Evolutionary conservation across 2,797 vertebrate genomes (phyloP), one percentile per base, ranked within the genome.

Genomic region (Chloroceryle amazona): DNA sequence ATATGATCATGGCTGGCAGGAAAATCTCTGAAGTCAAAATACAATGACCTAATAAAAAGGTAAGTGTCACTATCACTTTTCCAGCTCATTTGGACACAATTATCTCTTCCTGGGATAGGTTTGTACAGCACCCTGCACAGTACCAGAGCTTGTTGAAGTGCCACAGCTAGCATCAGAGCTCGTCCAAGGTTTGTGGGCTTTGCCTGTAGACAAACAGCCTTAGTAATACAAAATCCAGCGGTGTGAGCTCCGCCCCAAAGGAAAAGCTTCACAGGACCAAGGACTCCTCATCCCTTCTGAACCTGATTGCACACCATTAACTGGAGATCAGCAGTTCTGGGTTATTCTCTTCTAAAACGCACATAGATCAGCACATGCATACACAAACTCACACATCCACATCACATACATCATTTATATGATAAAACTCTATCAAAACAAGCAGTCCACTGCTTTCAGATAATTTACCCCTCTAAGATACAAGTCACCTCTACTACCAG

Each of bases 311-410:
- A 63, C 37, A 26, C 57, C 10, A 0, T 8, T 52, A 86, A 73
- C 49, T 78, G 31, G 51, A 91, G 58, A 46, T 86, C 81, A 95
- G 85, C 85, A 79, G 42, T 55, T 91, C 52, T 37, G 72, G 71
- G 35, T 79, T 79, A 63, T 72, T 94, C 78, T 94, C 62, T 75
- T 83, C 65, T 88, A 88, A 93, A 86, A 42, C 57, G 88, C 90
- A 88, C 73, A 88, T 33, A 88, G 61, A 86, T 86, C 80, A 93
- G 76, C 73, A 88, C 33, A 52, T 65, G n/a, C 12, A 42, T 35
- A 73, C 65, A 83, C 49, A 74, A 41, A 22, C 46, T 22, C 46
- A 22, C 46, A 47, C 46, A 47, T 47, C 46, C 33, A 72, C 83
- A 39, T 21, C 15, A 41, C 29, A 79, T 65, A 42, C 17, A 74